Evolutionary conservation across 2,113 vertebrate species (phyloP).

Genomic region (Setophaga coronata): DNA sequence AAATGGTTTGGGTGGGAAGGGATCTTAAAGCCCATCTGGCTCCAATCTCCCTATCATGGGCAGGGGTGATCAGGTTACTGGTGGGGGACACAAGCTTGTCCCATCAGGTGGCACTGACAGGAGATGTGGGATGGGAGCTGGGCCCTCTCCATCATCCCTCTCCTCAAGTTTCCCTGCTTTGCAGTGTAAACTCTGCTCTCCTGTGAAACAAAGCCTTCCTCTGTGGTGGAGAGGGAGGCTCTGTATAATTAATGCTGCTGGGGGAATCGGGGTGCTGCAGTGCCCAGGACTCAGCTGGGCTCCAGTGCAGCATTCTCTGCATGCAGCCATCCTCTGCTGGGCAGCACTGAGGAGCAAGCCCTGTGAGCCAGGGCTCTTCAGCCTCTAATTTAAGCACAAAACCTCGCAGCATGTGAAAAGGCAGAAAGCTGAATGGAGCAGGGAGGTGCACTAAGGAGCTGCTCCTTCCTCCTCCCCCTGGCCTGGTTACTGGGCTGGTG

Average conservation of each 20-base stretch:
- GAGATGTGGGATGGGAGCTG: neutral
- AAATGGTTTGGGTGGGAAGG: neutral
- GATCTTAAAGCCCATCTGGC: neutral
- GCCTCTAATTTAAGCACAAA: neutral
- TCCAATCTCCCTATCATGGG: neutral
- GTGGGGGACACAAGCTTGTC: neutral
- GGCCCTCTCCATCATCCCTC: neutral
- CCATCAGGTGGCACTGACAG: neutral
- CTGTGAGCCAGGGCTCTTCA: neutral
- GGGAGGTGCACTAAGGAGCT: neutral
- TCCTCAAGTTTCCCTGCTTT: neutral
- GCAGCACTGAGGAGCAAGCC: neutral
- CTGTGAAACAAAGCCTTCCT: neutral
- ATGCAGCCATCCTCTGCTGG: rapidly evolving
- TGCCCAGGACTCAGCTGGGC: neutral
- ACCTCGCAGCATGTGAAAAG: neutral
- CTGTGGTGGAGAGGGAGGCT: neutral
- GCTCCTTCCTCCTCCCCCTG: neutral
- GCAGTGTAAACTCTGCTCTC: neutral
- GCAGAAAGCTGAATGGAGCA: neutral
- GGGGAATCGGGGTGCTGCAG: neutral
- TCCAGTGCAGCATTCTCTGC: neutral
- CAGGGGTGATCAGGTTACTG: neutral
- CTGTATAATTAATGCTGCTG: neutral
- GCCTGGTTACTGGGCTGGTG: neutral